Conservation (phyloP, 2,888 invertebrate genomes). For the Ecliptopera silaceata region DNA sequence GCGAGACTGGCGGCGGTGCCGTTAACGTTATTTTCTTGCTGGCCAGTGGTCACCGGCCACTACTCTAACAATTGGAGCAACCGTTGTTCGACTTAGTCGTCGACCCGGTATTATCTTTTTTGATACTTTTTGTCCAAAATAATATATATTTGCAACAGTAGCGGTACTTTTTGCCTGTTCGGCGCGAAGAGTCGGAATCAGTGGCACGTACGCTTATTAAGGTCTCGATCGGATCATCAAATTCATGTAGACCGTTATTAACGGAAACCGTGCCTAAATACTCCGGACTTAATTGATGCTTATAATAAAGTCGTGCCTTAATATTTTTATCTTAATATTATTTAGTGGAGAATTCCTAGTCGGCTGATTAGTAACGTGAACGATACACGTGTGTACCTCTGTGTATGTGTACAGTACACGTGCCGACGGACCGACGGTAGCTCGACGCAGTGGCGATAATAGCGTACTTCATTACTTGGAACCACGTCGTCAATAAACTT, state of each 20-base stretch:
- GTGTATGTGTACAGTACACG: slow-evolving; percentile 43
- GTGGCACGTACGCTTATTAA: slow-evolving; percentile 69
- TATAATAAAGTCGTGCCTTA: neutral
- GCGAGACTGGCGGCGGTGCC: slow-evolving; percentile 24
- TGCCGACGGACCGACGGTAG: slow-evolving; percentile 35
- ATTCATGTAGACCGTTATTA: slow-evolving; percentile 55
- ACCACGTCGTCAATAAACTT: slow-evolving; percentile 52
- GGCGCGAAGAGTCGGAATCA: slow-evolving; percentile 48
- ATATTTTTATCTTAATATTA: neutral
- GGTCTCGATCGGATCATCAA: slow-evolving; percentile 60
- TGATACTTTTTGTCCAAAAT: slow-evolving; percentile 74
- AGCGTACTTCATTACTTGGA: slow-evolving; percentile 52
- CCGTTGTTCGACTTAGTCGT: slow-evolving; percentile 72
- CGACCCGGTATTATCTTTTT: slow-evolving; percentile 73
- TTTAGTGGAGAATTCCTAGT: slow-evolving; percentile 26
- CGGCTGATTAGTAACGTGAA: slow-evolving; percentile 37
- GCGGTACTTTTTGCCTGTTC: slow-evolving; percentile 68
- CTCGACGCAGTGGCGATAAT: slow-evolving; percentile 43
- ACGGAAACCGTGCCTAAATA: slow-evolving; percentile 44
- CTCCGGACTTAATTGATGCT: slow-evolving; percentile 16
- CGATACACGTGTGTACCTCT: slow-evolving; percentile 46
- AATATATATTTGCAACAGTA: slow-evolving; percentile 73
- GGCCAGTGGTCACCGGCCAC: slow-evolving; percentile 49
- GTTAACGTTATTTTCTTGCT: slow-evolving; percentile 39
- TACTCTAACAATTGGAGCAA: slow-evolving; percentile 65